Evolutionary conservation across 2,797 vertebrate genomes (phyloP).

Genomic region (Rhinoraja longicauda): DNA sequence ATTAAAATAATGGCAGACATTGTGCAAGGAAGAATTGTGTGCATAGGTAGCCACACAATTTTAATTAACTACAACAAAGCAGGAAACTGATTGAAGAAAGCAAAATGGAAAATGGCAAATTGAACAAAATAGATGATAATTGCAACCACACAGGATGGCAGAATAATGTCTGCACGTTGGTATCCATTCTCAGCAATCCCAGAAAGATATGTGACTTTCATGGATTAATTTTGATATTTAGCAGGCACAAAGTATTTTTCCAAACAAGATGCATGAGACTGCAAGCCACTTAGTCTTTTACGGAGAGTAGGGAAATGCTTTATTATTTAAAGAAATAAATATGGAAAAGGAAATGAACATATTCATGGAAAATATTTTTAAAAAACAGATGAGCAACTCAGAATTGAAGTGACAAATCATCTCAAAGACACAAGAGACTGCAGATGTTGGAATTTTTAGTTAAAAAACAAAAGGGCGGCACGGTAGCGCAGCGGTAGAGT

Average conservation of each 20-base stretch:
- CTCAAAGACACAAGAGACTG: too few species aligned
- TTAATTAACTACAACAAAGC: constrained; percentile 11
- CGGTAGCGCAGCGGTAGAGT: too few species aligned
- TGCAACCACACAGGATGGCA: background rate
- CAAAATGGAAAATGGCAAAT: background rate
- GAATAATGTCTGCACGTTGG: background rate
- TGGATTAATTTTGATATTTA: background rate
- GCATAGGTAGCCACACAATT: background rate
- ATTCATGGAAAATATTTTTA: background rate
- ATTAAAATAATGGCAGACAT: constrained; percentile 15
- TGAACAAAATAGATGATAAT: constrained; percentile 29
- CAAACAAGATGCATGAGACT: background rate
- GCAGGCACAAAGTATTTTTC: background rate
- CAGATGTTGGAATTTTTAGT: too few species aligned
- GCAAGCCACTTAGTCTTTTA: background rate
- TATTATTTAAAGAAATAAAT: background rate
- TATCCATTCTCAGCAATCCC: background rate
- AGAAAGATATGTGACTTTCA: background rate
- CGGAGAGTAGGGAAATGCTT: background rate
- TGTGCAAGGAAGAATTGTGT: background rate
- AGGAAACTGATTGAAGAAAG: constrained; percentile 5
- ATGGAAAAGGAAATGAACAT: background rate
- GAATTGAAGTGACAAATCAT: background rate
- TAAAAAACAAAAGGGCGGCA: too few species aligned
- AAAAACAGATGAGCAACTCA: background rate